These are phyloP conservation scores for Tetranychus urticae DNA, from an alignment of 1,140 invertebrate species.

Conservation along the genomic window DNA sequence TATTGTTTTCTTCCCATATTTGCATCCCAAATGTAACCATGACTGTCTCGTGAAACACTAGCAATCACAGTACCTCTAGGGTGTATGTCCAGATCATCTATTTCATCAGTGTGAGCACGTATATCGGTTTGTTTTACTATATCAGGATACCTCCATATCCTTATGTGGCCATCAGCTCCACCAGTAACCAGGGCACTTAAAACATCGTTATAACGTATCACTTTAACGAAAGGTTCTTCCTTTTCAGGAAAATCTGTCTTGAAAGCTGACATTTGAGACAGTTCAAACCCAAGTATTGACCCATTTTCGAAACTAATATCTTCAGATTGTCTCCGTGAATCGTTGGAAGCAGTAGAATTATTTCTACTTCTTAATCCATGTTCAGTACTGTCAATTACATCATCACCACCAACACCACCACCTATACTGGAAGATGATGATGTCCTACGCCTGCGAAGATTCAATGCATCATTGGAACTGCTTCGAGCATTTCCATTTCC, in stretches of 20 bases:
- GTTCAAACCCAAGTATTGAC: conserved; percentile 20
- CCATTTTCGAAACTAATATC: background rate
- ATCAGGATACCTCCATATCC: conserved; percentile 66
- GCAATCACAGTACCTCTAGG: conserved; percentile 43
- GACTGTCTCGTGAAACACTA: conserved; percentile 64
- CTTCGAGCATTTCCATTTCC: too few relatives aligned
- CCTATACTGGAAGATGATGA: background rate
- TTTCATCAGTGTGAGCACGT: conserved; percentile 46
- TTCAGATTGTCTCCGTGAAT: background rate
- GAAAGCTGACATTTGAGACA: conserved; percentile 19
- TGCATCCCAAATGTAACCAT: conserved; percentile 51
- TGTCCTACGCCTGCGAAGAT: too few relatives aligned
- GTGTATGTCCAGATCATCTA: conserved; percentile 77
- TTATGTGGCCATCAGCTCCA: conserved; percentile 59
- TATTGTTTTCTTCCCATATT: conserved; percentile 33
- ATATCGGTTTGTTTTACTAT: conserved; percentile 40
- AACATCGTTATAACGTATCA: conserved; percentile 48
- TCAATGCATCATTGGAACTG: too few relatives aligned
- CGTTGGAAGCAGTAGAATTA: background rate
- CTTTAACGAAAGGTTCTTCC: conserved; percentile 54
- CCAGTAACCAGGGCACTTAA: conserved; percentile 63
- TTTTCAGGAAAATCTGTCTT: conserved; percentile 27
- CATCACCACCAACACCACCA: background rate
- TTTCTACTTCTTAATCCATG: background rate
- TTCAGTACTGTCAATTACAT: background rate